Base-by-base conservation (phyloP, 2,888 invertebrate genomes). In the Caenorhabditis sinica region DNA sequence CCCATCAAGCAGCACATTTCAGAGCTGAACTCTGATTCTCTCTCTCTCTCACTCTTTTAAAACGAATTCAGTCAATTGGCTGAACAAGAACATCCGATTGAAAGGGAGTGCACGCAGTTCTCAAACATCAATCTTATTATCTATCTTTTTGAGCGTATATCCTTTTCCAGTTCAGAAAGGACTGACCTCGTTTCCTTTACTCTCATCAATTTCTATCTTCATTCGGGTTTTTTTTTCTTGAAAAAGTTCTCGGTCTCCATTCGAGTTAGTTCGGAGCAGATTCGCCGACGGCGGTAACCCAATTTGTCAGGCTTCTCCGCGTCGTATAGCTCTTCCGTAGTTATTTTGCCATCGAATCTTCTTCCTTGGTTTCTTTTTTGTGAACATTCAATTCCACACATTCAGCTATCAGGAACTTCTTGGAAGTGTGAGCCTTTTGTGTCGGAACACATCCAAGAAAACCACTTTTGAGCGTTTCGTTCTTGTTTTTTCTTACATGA, bases 91-190 rank as follows among this genome's bases (percentile, higher is more conserved):
- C 72, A 72, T 80, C 33, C 13, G 40, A 72, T 72, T 63, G 61
- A 66, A 68, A 43, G 40, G 36, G 36, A 79, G 72, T 65, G 33
- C 58, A 60, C 49, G 36, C 49, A 49, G 49, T 71, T 71, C 71
- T 79, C 79, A 71, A 79, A 69, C 79, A 79, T 79, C 79, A 79
- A 79, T 79, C 71, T 61, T 79, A 71, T 79, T 79, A 79, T 79
- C 71, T 71, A 28, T 53, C 9, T 49, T 28, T 43, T 45, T 15
- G 40, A 56, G 36, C 23, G 25, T 20, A 20, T 28, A 15, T 33
- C 23, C 20, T 63, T 43, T 5, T 36, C 51, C 51, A 36, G 63
- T 17, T 76, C 20, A 68, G 61, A 76, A 69, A 51, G 66, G 58
- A 40, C 51, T 30, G 43, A 60, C 30, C 49, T 53, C 53, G 36